These are phyloP conservation scores for Tetraneura akinire DNA, from an alignment of 1,140 invertebrate genomes.

Conservation along the genomic window DNA sequence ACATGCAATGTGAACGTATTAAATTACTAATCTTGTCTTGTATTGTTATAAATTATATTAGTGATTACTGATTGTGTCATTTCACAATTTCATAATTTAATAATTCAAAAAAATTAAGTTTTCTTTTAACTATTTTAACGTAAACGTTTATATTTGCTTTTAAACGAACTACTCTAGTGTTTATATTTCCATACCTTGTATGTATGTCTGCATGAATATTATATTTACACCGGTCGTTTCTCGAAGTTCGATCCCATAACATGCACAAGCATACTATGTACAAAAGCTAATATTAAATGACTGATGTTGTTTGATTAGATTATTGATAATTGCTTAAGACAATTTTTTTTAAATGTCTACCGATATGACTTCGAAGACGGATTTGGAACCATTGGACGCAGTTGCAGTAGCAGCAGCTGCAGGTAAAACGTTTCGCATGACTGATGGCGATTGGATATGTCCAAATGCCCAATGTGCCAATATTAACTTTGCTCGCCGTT, in stretches of 20 bases:
- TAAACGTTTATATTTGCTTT: background rate
- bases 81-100: too few relatives aligned
- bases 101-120: too few relatives aligned
- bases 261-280: background rate
- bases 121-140: background rate
- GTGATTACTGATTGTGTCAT: too few relatives aligned
- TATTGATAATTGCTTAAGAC: background rate
- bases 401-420: background rate
- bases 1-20: too few relatives aligned
- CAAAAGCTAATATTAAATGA: background rate
- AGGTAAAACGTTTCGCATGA: conserved; percentile 54
- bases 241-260: too few relatives aligned
- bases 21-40: too few relatives aligned
- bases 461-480: conserved; percentile 71
- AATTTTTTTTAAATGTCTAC: background rate
- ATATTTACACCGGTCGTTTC: too few relatives aligned
- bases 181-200: background rate
- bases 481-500: conserved; percentile 90
- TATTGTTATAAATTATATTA: too few relatives aligned
- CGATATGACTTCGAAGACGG: conserved; percentile 14
- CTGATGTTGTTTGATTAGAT: background rate
- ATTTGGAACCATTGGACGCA: conserved; percentile 21
- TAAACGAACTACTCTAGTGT: background rate
- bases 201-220: too few relatives aligned
- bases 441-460: conserved; percentile 65